Conservation (phyloP, 2,113 vertebrate genomes). For the Nothobranchius kuhntae region DNA sequence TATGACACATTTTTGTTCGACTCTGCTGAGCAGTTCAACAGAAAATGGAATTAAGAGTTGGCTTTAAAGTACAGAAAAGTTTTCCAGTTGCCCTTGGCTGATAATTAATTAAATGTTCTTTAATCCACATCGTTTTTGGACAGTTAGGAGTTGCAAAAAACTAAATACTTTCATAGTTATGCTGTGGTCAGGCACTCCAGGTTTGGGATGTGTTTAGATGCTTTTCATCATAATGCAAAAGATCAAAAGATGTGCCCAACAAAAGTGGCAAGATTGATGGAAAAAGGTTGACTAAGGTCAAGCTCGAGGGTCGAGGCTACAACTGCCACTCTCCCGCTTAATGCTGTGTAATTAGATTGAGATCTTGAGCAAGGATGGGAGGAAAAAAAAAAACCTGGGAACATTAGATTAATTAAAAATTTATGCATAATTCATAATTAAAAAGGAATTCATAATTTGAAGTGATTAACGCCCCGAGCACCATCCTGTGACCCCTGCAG, state of each 20-base stretch:
- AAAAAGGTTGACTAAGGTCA: conserved; percentile 71
- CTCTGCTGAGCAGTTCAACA: conserved; percentile 4
- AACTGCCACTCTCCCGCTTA: conserved; percentile 75
- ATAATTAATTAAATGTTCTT: not conserved
- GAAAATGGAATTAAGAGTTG: conserved; percentile 12
- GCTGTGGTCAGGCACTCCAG: conserved; percentile 34
- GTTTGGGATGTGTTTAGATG: conserved; percentile 60
- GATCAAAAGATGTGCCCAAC: conserved; percentile 59
- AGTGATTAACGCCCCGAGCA: conserved; percentile 79
- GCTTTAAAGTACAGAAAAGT: not conserved
- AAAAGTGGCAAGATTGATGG: conserved; percentile 77
- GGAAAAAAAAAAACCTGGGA: conserved; percentile 69
- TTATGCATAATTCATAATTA: conserved; percentile 87
- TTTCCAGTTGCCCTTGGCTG: not conserved
- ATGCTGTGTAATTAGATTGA: conserved; percentile 83
- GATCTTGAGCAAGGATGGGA: conserved; percentile 70
- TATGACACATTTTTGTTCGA: not conserved
- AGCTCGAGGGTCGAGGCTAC: conserved; percentile 63
- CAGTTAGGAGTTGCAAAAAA: conserved; percentile 4
- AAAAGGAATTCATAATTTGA: conserved; percentile 84
- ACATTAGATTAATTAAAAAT: conserved; percentile 87
- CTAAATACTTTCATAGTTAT: conserved; percentile 38
- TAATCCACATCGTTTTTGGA: not conserved
- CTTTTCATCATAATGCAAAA: conserved; percentile 59
- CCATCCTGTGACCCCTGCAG: conserved; percentile 72